Conservation (phyloP, 2,797 vertebrate genomes). For the Otolemur crassicaudatus region DNA sequence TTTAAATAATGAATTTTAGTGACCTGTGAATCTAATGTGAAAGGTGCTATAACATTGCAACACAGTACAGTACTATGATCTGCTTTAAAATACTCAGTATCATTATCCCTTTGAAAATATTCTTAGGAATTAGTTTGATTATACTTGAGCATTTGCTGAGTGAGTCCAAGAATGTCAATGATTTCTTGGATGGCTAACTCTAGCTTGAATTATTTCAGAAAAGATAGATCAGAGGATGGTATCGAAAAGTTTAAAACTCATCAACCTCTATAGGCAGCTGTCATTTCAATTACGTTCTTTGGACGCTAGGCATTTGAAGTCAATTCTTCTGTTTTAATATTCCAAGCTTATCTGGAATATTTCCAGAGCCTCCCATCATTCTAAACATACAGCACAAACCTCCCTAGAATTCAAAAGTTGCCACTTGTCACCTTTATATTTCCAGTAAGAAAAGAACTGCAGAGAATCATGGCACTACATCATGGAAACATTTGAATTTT, state of each 20-base stretch:
- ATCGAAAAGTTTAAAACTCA: constrained; percentile 56
- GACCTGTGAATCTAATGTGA: constrained; percentile 65
- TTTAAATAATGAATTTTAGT: constrained; percentile 79
- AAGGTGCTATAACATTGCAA: constrained; percentile 55
- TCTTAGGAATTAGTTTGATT: constrained; percentile 77
- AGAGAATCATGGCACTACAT: constrained; percentile 56
- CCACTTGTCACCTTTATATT: constrained; percentile 75
- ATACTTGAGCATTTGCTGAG: constrained; percentile 52
- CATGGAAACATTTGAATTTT: constrained; percentile 72
- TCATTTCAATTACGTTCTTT: constrained; percentile 66
- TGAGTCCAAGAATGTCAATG: constrained; percentile 63
- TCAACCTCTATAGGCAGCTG: constrained; percentile 59
- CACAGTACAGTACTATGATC: constrained; percentile 46
- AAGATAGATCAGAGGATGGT: constrained; percentile 8
- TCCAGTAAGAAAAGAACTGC: constrained; percentile 74
- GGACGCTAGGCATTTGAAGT: constrained; percentile 62
- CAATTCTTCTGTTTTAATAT: constrained; percentile 64
- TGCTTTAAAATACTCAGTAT: constrained; percentile 77
- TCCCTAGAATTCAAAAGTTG: constrained; percentile 74
- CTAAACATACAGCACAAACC: background rate
- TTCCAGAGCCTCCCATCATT: constrained; percentile 54
- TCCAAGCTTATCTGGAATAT: constrained; percentile 63
- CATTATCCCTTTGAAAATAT: constrained; percentile 75
- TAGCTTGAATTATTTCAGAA: constrained; percentile 57
- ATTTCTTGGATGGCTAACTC: constrained; percentile 65